Base-by-base conservation (phyloP, 1,140 invertebrate species). In the Halictus rubicundus region DNA sequence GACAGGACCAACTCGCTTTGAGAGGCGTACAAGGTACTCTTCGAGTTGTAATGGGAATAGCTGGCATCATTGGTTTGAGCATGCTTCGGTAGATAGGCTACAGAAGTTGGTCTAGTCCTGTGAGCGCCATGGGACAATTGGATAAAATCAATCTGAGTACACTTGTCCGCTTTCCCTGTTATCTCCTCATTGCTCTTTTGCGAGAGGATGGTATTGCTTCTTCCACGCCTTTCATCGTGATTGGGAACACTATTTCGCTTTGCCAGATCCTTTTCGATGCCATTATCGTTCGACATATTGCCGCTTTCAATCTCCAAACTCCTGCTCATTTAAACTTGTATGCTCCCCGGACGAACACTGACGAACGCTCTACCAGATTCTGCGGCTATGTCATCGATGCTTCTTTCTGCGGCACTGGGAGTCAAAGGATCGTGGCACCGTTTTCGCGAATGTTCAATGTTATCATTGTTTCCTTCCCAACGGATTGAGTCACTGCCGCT, bases 1-100 rank as follows among this genome's bases (percentile, higher is more conserved):
- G 91, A 89, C 8, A 92, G 73, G 19, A 88, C 84, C 42, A 91
- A 74, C 64, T 93, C 92, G 70, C 90, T 93, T 52, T 92, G 90
- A 3, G 88, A 84, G 10, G 90, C 76, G 1, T 82, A 86, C 21
- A 93, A 78, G 0, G 78, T 63, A 70, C 74, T 85, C 25, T 72
- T 85, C 0, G 88, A 84, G 21, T 72, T 84, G 39, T 75, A 80
- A 68, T 10, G 70, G 10, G 87, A 64, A n/a, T 83, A 83, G 79
- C 75, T 86, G 10, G 82, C 61, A 14, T 88, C 89, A 23, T 70
- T 83, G n/a, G 74, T 66, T 21, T 89, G 87, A 66, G 71, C 78
- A 12, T 88, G 84, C 27, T 87, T 87, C 1, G 88, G 79, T 23
- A 90, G 57, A 61, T 91, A 88, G 37, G 83, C 87, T 21, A 89